phyloP scores from a whole-genome alignment of 2,113 vertebrate genomes.

The Aleadryas rufinucha region DNA sequence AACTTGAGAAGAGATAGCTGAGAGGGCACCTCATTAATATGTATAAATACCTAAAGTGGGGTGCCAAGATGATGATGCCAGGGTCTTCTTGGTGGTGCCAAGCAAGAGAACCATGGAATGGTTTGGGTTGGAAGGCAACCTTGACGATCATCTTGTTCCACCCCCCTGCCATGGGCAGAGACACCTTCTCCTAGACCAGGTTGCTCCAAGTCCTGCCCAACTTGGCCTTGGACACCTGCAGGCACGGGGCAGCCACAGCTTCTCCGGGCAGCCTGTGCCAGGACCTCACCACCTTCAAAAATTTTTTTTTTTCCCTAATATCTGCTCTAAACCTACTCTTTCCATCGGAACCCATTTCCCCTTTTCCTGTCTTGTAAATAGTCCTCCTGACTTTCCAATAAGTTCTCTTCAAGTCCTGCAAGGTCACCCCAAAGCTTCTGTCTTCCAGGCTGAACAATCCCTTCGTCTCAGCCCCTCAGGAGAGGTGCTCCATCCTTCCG shows the following conservation, averaged over 20 bases:
- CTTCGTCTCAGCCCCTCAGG: background rate
- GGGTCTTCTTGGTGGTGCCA: background rate
- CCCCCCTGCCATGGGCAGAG: background rate
- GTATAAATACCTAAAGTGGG: background rate
- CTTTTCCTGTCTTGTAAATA: background rate
- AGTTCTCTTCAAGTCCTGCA: background rate
- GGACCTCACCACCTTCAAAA: background rate
- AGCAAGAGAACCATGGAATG: background rate
- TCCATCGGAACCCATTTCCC: background rate
- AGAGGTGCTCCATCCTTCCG: background rate
- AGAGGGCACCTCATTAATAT: background rate
- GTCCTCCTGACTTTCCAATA: background rate
- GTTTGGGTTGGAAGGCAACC: background rate
- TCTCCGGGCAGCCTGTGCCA: background rate
- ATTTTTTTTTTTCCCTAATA: accelerated
- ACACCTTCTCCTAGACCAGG: accelerated
- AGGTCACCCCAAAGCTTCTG: background rate
- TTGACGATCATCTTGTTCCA: background rate
- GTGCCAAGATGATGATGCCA: background rate
- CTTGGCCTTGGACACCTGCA: background rate
- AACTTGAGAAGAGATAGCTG: background rate
- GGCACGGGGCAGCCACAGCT: background rate
- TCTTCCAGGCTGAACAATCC: background rate
- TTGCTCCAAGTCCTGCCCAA: background rate
- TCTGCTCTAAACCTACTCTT: background rate